Evolutionary conservation across 2,797 vertebrate genomes (phyloP).

Genomic region (Manis crassicaudata): DNA sequence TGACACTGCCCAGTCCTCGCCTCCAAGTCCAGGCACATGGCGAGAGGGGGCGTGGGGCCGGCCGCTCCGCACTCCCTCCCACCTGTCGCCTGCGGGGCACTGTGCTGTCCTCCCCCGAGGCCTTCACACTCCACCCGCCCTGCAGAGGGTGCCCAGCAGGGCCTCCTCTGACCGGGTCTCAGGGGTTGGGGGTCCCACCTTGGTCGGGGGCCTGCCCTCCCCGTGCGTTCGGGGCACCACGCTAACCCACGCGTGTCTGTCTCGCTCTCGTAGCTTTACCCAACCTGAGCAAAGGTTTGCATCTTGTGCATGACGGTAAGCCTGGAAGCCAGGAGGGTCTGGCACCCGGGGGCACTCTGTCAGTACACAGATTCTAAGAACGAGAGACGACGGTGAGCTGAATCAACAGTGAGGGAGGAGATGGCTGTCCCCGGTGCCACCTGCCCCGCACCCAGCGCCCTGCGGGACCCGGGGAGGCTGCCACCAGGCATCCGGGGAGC

Average conservation of each 20-base stretch:
- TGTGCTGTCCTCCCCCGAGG: not conserved
- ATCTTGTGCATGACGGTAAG: not conserved
- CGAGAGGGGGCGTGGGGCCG: not conserved
- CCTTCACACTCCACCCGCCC: not conserved
- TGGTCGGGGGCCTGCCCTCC: not conserved
- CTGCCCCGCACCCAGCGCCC: not conserved
- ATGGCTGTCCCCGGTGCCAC: not conserved
- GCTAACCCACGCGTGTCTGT: not conserved
- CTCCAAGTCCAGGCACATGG: not conserved
- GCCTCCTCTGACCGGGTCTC: not conserved
- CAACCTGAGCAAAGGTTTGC: not conserved
- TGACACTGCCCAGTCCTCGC: rapidly evolving
- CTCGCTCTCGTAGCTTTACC: not conserved
- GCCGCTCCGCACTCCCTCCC: not conserved
- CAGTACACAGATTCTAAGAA: not conserved
- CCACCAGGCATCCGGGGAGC: not conserved
- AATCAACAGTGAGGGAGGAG: no score
- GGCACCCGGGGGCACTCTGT: not conserved
- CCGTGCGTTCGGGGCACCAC: not conserved
- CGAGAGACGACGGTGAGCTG: not conserved
- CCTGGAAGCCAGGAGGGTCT: not conserved
- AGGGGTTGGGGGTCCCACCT: not conserved
- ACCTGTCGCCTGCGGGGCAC: not conserved
- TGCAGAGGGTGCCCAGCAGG: not conserved
- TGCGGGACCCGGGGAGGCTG: not conserved